A percentile compares a stretch with the other conserved stretches of the same genome.
These are phyloP conservation scores for Hypselothyrea guttata DNA, from an alignment of 2,888 invertebrate genomes.

Conservation along the genomic window DNA sequence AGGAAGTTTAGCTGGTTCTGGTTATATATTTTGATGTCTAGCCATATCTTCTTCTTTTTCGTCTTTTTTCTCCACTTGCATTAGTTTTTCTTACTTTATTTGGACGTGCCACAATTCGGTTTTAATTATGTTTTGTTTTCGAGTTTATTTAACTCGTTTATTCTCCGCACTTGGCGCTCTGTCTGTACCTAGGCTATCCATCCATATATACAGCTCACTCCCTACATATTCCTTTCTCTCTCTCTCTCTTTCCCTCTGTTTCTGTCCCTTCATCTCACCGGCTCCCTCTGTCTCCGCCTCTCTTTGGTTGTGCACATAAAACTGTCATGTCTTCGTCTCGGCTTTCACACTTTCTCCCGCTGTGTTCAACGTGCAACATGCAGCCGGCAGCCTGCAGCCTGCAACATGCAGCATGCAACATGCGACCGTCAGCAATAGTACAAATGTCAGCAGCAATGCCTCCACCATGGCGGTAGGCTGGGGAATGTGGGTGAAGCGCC, in stretches of 20 bases:
- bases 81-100: too few species aligned
- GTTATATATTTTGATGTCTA: too few species aligned
- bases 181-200: too few species aligned
- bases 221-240: not conserved
- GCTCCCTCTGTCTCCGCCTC: not conserved
- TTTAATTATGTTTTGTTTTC: conserved; percentile 31
- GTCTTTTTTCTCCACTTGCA: not conserved
- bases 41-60: not conserved
- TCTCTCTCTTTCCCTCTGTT: too few species aligned
- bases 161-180: too few species aligned
- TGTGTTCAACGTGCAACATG: conserved; percentile 43
- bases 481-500: not conserved
- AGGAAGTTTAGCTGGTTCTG: too few species aligned
- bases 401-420: conserved; percentile 39
- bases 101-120: conserved; percentile 4
- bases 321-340: conserved; percentile 37
- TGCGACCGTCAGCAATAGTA: conserved; percentile 55
- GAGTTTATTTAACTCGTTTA: conserved; percentile 28
- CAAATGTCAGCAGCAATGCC: conserved; percentile 57
- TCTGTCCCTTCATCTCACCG: not conserved
- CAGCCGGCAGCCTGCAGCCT: conserved; percentile 24
- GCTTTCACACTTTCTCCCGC: conserved; percentile 22
- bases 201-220: not conserved
- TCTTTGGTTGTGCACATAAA: conserved; percentile 25
- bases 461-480: conserved; percentile 40